Evolutionary conservation across 2,113 vertebrate genomes (phyloP), one percentile per base, ranked within the genome.

Genomic region (Nipponia nippon): DNA sequence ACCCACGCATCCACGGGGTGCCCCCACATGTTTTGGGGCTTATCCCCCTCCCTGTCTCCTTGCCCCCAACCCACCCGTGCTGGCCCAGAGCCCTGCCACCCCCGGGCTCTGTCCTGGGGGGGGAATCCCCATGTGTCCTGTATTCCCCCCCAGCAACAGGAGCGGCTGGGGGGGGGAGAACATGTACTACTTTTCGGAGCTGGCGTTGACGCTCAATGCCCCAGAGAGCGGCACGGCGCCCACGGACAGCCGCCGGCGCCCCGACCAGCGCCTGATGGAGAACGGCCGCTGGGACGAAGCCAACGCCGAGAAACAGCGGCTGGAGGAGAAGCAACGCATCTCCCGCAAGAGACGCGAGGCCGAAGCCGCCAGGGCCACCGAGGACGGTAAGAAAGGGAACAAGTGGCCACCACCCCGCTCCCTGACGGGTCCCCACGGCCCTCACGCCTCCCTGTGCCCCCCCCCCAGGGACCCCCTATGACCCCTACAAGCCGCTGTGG

Each of bases 121-220:
- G 49, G 49, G 49, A n/a, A 38, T 50, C 13, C 49, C 23, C 23
- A 7, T 50, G 25, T 50, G 23, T 26, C 49, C 46, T 47, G 46
- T 47, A 5, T 8, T 19, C 46, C 46, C 40, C 40, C 40, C 40
- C 40, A 40, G 38, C 9, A 38, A 38, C 38, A 38, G 38, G 9
- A 21, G 46, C 20, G 46, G 10, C 46, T 47, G 8, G 98, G 98
- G 98, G 98, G 98, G 98, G 0, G 99, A 99, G 91, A 99, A 98
- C 96, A 99, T 99, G 99, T 99, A 99, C 96, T 99, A 98, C 96
- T 99, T 99, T 96, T 99, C 99, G 29, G 98, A 99, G 8, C 98
- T 99, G 77, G 99, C 99, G 0, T 96, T 99, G 75, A 99, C 99
- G 0, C 98, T 99, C 38, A 99, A 99, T 6, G 99, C 99, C 23